These are phyloP conservation scores for human (Homo sapiens) DNA, from an alignment of 2,113 vertebrate genomes.

Conservation along the genomic window DNA sequence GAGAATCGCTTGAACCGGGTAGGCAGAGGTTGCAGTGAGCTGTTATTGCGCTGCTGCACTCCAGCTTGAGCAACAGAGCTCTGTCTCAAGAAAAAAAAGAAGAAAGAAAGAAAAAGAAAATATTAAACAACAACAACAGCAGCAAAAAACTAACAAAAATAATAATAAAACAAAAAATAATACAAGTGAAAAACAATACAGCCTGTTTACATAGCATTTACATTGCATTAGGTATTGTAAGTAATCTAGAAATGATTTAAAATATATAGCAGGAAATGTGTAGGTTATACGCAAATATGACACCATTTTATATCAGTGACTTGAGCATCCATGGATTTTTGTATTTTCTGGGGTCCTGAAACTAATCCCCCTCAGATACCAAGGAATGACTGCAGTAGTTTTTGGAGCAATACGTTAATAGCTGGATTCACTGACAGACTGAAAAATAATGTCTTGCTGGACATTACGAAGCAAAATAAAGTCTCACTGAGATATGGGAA, in stretches of 20 bases:
- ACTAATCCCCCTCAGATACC: neutral
- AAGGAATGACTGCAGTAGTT: neutral
- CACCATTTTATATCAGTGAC: neutral
- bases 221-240: neutral
- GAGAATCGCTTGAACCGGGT: no score
- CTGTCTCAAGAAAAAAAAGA: no score
- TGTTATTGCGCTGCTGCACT: no score
- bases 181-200: neutral
- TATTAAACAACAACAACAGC: neutral
- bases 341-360: neutral
- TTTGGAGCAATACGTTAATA: neutral
- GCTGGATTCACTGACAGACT: neutral
- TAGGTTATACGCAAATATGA: neutral
- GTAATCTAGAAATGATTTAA: neutral
- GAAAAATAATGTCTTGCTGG: conserved; percentile 37
- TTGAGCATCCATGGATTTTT: neutral
- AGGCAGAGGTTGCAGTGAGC: no score
- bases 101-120: no score
- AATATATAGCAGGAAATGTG: neutral
- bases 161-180: neutral
- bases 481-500: neutral
- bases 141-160: neutral
- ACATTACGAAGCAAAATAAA: neutral
- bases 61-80: no score
- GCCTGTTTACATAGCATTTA: neutral